phyloP scores from a whole-genome alignment of 2,113 vertebrate genomes.

The Marcusenius ussheri region DNA sequence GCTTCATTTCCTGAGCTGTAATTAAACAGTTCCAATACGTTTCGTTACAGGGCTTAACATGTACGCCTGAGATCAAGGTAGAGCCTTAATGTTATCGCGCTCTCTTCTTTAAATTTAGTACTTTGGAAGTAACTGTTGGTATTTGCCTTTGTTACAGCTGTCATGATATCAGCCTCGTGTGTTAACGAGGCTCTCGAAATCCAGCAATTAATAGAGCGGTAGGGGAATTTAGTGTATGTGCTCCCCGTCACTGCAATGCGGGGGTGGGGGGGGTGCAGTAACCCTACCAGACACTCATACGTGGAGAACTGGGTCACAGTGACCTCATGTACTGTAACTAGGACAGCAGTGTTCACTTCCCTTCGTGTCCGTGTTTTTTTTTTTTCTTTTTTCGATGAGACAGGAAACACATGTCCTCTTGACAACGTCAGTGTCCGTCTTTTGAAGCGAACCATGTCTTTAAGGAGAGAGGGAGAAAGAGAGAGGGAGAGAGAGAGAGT shows the following conservation, averaged over 20 bases:
- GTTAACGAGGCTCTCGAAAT: conserved; percentile 55
- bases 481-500: conserved; percentile 11
- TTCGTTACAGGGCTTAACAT: conserved; percentile 76
- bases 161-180: conserved; percentile 59
- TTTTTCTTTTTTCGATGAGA: conserved; percentile 34
- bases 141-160: conserved; percentile 62
- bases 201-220: conserved; percentile 55
- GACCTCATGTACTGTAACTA: conserved; percentile 66
- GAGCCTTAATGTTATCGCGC: conserved; percentile 72
- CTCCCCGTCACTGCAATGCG: conserved; percentile 16
- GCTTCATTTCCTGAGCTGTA: conserved; percentile 71
- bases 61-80: conserved; percentile 75
- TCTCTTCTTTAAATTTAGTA: conserved; percentile 55
- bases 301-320: conserved; percentile 66
- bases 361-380: conserved; percentile 21
- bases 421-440: conserved; percentile 53
- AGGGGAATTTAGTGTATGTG: conserved; percentile 35
- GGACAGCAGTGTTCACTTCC: conserved; percentile 55
- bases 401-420: conserved; percentile 56
- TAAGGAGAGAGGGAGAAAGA: conserved; percentile 29
- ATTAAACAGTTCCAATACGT: conserved; percentile 73
- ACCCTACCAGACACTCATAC: conserved; percentile 52
- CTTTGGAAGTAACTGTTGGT: conserved; percentile 68
- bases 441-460: conserved; percentile 57
- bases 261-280: conserved; percentile 32